Evolutionary conservation across 2,797 vertebrate species (phyloP).

Genomic region (Chaenodraco wilsoni): DNA sequence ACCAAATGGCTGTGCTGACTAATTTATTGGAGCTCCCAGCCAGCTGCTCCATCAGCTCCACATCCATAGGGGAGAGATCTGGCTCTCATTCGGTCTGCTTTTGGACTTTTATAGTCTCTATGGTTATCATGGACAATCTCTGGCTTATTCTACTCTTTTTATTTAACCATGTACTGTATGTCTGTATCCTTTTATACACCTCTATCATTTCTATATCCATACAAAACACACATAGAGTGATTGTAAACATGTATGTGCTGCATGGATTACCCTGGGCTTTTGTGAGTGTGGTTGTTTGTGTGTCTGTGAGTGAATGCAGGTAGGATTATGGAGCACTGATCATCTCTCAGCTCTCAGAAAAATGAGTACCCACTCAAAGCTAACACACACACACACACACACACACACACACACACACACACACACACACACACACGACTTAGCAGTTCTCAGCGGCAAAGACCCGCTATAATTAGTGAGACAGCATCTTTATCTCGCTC

Average conservation of each 20-base stretch:
- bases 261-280: slow-evolving; percentile 52
- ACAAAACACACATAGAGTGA: slow-evolving; percentile 5
- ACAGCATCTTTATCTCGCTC: slow-evolving; percentile 63
- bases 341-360: slow-evolving; percentile 68
- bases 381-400: not conserved
- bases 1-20: slow-evolving; percentile 56
- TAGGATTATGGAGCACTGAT: slow-evolving; percentile 73
- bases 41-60: slow-evolving; percentile 58
- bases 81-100: slow-evolving; percentile 1
- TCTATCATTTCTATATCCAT: slow-evolving; percentile 16
- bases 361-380: slow-evolving; percentile 58
- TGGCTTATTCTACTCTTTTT: not conserved
- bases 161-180: not conserved
- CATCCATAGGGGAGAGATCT: slow-evolving; percentile 28
- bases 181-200: slow-evolving; percentile 27
- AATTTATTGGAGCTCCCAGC: slow-evolving; percentile 53
- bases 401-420: not conserved
- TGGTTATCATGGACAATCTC: not conserved
- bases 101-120: not conserved
- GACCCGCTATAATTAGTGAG: slow-evolving; percentile 75
- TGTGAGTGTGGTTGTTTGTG: slow-evolving; percentile 23
- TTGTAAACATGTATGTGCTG: slow-evolving; percentile 36
- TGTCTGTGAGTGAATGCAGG: slow-evolving; percentile 49
- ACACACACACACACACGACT: slow-evolving; percentile 24
- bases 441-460: slow-evolving; percentile 70